Evolutionary conservation across 64 coral and sea anemone species (phyloP), one percentile per base, ranked within the genome.

Genomic region (Hydrozoanthus tunicans): DNA sequence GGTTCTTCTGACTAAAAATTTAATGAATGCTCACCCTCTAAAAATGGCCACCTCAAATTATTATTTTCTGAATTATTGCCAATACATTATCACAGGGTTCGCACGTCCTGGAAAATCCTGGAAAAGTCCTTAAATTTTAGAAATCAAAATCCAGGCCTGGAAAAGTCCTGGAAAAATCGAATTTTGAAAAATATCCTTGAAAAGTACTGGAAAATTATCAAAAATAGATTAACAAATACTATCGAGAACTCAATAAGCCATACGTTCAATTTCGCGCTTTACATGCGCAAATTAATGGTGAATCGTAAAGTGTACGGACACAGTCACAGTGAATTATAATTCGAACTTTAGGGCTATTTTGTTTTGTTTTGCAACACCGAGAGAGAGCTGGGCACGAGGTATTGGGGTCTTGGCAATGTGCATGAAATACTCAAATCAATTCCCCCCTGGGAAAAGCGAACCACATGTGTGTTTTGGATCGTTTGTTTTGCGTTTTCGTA

Each of bases 391-490:
- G 32, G 81, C 64, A 69, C 51, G 43, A 84, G 64, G 51, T 13
- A 32, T 69, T 83, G 80, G 27, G 62, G 80, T 83, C 80, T 83
- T 83, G 25, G 67, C 61, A 83, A 83, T 55, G 81, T 52, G 32
- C 64, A 84, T 51, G 26, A 83, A 83, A 83, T 67, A 32, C 62
- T 67, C 81, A 83, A 68, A 53, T 83, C 58, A 83, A 83, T 43
- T 8, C 63, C 80, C 80, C 80, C 81, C 81, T 57, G 55, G 17
- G 32, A 63, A 69, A 69, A 70, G 51, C 64, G 63, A 70, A 70
- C 62, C 64, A 69, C 64, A 69, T 69, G 51, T 85, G 68, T 85
- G 62, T 70, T 84, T 84, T 69, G 63, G 56, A 12, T 70, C 20
- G 20, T 84, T 69, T 85, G 81, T 64, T 85, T 70, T 51, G 53